Evolutionary conservation across 2,113 vertebrate species (phyloP), one percentile per base, ranked within the genome.

Genomic region (Heterocephalus glaber): DNA sequence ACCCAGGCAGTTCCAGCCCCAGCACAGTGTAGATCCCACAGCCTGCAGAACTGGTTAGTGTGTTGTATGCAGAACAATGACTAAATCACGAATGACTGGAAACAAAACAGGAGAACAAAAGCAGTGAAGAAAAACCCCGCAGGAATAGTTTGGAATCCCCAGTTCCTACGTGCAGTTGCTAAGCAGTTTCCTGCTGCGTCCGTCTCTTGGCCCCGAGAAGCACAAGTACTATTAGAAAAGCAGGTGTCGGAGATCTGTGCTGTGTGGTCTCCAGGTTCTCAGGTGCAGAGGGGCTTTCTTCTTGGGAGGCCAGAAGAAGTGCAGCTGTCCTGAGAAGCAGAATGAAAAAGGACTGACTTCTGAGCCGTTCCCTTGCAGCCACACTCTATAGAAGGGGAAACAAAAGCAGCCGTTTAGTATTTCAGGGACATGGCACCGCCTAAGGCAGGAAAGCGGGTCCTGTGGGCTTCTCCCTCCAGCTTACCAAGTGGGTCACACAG

Each of bases 151-250:
- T 72, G 85, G 89, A 96, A 92, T 89, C 90, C 82, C 47, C 12
- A 33, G 96, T 94, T 94, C 66, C 95, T 94, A 93, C 81, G 72
- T 97, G 95, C 95, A 94, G 95, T 97, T 97, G 96, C 97, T 97
- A 95, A 94, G 92, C 93, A 95, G 87, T 86, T 92, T 92, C 90
- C 92, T 65, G 60, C 49, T 72, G 60, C 35, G 52, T 80, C 28
- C 0, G 0, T 68, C 86, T 47, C 95, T 80, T 2, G 1, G 83
- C 79, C 89, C 85, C 47, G 49, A 93, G 86, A 87, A 90, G 87
- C 0, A 44, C 3, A 2, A 19, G n/a, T 68, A 41, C 88, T 65
- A 19, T 65, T 65, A 93, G 91, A 47, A 94, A 89, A 92, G 65
- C 92, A 87, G 96, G 91, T 95, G 86, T 61, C 58, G 30, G 86